A percentile compares a stretch with the other conserved stretches of the same genome.
Conservation (phyloP, 2,888 invertebrate species). For the Congeria kusceri region DNA sequence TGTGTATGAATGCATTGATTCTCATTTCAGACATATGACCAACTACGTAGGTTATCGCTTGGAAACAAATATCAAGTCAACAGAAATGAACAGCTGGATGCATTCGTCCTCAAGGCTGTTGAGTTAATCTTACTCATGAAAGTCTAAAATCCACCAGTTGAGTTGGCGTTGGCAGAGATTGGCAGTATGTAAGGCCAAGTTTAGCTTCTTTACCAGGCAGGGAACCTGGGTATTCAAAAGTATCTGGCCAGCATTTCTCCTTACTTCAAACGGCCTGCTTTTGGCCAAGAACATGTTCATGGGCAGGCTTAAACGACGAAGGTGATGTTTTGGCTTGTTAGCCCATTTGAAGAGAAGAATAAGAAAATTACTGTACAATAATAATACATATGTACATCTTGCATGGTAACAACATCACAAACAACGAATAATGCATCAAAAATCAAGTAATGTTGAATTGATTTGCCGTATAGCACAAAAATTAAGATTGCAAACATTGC, state of each 20-base stretch:
- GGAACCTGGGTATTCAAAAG: slow-evolving; percentile 33
- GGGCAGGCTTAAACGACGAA: too few relatives aligned
- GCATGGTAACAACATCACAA: too few relatives aligned
- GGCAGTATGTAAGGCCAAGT: slow-evolving; percentile 22
- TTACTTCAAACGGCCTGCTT: slow-evolving; percentile 42
- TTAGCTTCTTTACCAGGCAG: slow-evolving; percentile 40
- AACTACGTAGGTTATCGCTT: neutral
- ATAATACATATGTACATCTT: too few relatives aligned
- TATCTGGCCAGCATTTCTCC: slow-evolving; percentile 52
- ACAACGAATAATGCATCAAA: too few relatives aligned
- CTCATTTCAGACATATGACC: slow-evolving; percentile 34
- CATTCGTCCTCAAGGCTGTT: slow-evolving; percentile 3
- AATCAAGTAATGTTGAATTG: too few relatives aligned
- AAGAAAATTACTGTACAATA: too few relatives aligned
- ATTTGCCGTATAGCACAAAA: too few relatives aligned
- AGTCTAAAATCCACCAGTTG: slow-evolving; percentile 39
- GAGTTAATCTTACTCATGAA: slow-evolving; percentile 51
- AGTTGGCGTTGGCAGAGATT: slow-evolving; percentile 20
- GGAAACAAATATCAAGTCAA: slow-evolving; percentile 1
- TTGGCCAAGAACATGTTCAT: slow-evolving; percentile 48
- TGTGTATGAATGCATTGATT: neutral
- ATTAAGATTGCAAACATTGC: too few relatives aligned
- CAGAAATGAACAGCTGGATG: neutral
- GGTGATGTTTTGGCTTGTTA: too few relatives aligned
- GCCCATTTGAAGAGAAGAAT: too few relatives aligned